Evolutionary conservation across 2,113 vertebrate species (phyloP), one percentile per base, ranked within the genome.

Genomic region (Coturnix japonica): DNA sequence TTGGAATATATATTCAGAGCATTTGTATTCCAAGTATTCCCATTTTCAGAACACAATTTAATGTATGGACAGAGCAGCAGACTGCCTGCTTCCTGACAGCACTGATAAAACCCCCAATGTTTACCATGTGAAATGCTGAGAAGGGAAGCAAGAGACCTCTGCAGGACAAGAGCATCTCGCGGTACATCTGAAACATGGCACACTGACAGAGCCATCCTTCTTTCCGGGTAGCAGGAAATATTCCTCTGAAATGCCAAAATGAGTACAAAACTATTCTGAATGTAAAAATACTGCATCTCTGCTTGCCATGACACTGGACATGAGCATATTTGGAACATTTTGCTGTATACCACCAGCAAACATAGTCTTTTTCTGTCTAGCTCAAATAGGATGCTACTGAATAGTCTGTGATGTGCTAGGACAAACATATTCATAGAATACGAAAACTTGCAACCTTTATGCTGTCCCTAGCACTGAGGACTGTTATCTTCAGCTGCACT

Each of bases 31-130:
- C 76, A 88, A 81, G 85, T 84, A 85, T 49, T 92, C 88, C 87
- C 70, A 84, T 84, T 94, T 93, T 83, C 85, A 87, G 77, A 93
- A 94, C 53, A 79, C 80, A 91, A 57, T 88, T 89, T 91, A 89
- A 89, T 33, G 79, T 91, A 90, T 83, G 94, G 94, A 95, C 82
- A 90, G 81, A 95, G 81, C 44, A 85, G 51, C 51, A 89, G 70
- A 84, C 49, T 53, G 70, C 33, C 93, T 94, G 74, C 81, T 83
- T 93, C 57, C 81, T 92, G 89, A 93, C 86, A 89, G 72, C 44
- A 51, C 76, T 81, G 87, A 85, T 95, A 95, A 94, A 85, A 90
- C 49, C 81, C 43, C 59, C 61, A 81, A 51, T 63, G 87, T 92
- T 94, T 86, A 91, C 87, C 91, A 61, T 7, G 2, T 54, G 85